Conservation (phyloP, 1,140 invertebrate species). For the Rhyzopertha dominica region DNA sequence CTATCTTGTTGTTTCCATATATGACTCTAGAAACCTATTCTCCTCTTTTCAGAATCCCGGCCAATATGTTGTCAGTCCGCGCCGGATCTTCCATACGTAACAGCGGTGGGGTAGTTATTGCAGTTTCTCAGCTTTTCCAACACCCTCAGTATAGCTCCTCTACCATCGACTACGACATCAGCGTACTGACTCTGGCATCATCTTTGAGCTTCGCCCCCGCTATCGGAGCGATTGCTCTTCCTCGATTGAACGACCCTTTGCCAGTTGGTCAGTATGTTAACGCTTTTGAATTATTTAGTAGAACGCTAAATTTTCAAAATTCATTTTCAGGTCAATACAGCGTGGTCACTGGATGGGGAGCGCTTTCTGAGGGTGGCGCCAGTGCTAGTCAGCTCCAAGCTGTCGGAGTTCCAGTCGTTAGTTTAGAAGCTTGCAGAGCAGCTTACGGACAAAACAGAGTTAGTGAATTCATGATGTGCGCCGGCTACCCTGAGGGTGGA, state of each 20-base stretch:
- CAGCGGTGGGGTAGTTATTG: slow-evolving; percentile 32
- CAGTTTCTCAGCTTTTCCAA: slow-evolving; percentile 30
- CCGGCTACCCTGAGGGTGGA: too few relatives aligned
- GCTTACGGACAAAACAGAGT: too few relatives aligned
- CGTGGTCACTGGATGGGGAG: slow-evolving; percentile 32
- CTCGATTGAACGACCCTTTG: background rate
- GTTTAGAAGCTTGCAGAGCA: slow-evolving; percentile 4
- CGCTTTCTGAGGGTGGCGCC: slow-evolving; percentile 19
- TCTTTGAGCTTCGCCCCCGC: slow-evolving; percentile 6
- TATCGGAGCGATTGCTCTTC: slow-evolving; percentile 9
- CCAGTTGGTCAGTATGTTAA: too few relatives aligned
- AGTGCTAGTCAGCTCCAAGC: too few relatives aligned
- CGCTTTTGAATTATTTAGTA: too few relatives aligned
- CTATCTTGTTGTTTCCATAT: too few relatives aligned
- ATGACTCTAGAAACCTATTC: too few relatives aligned
- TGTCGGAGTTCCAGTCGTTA: slow-evolving; percentile 10
- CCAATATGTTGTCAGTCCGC: slow-evolving; percentile 12
- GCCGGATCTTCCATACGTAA: slow-evolving; percentile 15
- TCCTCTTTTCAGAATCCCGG: slow-evolving; percentile 7
- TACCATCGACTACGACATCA: slow-evolving; percentile 42
- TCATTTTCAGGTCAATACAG: slow-evolving; percentile 4
- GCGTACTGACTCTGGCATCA: slow-evolving; percentile 33
- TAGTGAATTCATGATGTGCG: too few relatives aligned
- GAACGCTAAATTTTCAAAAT: too few relatives aligned
- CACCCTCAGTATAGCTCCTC: slow-evolving; percentile 36